phyloP scores from a whole-genome alignment of 1,140 invertebrate genomes.

The Tetramorium alpestre region DNA sequence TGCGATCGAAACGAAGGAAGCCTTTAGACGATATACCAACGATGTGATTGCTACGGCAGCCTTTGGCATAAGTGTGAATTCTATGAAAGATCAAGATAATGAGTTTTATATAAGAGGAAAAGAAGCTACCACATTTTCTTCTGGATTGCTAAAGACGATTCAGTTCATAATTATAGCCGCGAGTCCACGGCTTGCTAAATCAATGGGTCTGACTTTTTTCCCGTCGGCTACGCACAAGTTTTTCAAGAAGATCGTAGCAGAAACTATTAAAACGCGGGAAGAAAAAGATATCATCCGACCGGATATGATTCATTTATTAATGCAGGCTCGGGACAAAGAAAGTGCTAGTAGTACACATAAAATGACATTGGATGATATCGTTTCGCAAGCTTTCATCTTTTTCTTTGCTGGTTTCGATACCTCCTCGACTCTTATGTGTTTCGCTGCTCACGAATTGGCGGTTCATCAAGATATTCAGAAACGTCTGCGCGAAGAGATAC shows the following conservation, averaged over 20 bases:
- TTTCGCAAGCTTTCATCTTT: not conserved
- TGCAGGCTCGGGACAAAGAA: not conserved
- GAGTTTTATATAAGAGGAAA: conserved; percentile 51
- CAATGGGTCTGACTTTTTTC: not conserved
- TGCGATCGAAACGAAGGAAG: conserved; percentile 25
- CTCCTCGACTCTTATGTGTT: not conserved
- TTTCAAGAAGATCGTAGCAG: not conserved
- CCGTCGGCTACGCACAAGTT: not conserved
- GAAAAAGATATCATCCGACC: not conserved
- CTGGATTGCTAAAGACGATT: not conserved
- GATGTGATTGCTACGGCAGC: conserved; percentile 66
- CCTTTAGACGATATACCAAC: conserved; percentile 47
- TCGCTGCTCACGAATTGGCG: not conserved
- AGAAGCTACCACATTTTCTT: not conserved
- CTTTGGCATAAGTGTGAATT: conserved; percentile 64
- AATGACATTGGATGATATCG: not conserved
- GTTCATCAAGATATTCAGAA: not conserved
- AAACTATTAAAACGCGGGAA: not conserved
- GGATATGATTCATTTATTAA: not conserved
- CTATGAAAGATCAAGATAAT: conserved; percentile 50
- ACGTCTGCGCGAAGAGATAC: not conserved
- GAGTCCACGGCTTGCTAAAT: not conserved
- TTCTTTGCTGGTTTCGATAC: not conserved
- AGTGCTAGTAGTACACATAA: not conserved
- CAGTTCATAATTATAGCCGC: conserved; percentile 29